Evolutionary conservation across 2,797 vertebrate species (phyloP).

Genomic region (Florisuga fusca): DNA sequence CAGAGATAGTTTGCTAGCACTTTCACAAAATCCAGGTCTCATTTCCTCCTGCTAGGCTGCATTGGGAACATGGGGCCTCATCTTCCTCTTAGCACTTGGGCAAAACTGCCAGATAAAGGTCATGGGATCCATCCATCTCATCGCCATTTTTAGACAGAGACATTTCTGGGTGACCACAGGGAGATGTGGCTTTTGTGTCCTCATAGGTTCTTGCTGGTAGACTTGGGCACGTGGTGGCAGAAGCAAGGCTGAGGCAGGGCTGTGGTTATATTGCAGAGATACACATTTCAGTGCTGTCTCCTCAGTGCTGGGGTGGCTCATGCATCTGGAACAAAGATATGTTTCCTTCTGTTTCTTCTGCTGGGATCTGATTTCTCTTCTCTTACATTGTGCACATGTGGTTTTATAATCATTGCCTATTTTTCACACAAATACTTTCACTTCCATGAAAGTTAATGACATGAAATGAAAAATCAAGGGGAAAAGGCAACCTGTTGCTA

Average conservation of each 20-base stretch:
- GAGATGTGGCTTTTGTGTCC: not conserved
- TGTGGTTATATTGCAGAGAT: not conserved
- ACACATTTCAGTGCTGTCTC: too few species aligned
- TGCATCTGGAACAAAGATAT: not conserved
- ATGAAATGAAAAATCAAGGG: not conserved
- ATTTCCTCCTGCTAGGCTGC: not conserved
- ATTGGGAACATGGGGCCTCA: not conserved
- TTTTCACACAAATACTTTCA: not conserved
- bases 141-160: not conserved
- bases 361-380: not conserved
- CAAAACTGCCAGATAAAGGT: not conserved
- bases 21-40: not conserved
- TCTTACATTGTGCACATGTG: not conserved
- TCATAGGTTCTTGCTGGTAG: not conserved
- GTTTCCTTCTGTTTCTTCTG: not conserved
- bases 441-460: not conserved
- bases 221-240: not conserved
- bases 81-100: not conserved
- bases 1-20: not conserved
- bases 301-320: not conserved
- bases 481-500: not conserved
- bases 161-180: not conserved
- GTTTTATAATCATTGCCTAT: constrained; percentile 4
- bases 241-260: not conserved
- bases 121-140: not conserved